Conservation (phyloP, 2,888 invertebrate genomes). For the Acleris emargana region DNA sequence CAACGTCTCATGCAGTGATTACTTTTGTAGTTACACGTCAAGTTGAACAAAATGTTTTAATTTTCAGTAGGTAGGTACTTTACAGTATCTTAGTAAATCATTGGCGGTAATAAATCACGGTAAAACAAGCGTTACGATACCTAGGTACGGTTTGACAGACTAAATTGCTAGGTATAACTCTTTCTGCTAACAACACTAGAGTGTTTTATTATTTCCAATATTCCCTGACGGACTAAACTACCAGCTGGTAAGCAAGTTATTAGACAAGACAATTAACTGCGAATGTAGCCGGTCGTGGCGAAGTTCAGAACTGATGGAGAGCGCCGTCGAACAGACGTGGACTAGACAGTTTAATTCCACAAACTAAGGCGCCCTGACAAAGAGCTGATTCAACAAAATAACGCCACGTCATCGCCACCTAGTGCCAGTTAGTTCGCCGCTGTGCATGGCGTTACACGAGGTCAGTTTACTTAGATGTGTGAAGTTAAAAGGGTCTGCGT, state of each 20-base stretch:
- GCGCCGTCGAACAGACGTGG: slow-evolving; percentile 25
- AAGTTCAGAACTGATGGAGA: slow-evolving; percentile 33
- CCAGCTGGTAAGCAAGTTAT: slow-evolving; percentile 13
- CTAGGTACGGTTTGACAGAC: too few species aligned
- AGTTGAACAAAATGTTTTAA: too few species aligned
- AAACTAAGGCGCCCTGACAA: slow-evolving; percentile 32
- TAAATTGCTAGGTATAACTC: not conserved
- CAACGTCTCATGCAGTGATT: too few species aligned
- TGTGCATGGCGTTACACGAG: not conserved
- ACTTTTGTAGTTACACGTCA: too few species aligned
- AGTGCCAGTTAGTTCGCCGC: not conserved
- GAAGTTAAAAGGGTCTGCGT: not conserved
- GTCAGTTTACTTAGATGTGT: slow-evolving; percentile 3
- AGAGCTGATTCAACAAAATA: slow-evolving; percentile 30
- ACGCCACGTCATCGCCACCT: slow-evolving; percentile 14
- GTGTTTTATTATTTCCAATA: slow-evolving; percentile 7
- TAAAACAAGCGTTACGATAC: too few species aligned
- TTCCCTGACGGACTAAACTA: slow-evolving; percentile 16
- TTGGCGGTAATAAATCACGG: too few species aligned
- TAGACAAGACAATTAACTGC: slow-evolving; percentile 26
- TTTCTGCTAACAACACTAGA: not conserved
- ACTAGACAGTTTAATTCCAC: slow-evolving; percentile 36
- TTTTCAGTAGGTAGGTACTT: too few species aligned
- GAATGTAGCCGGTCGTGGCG: slow-evolving; percentile 19
- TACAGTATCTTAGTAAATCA: too few species aligned